Percentiles rank a stretch among this genome's conserved stretches.
Conservation (phyloP, 2,888 invertebrate genomes). For the Eulithis testata region DNA sequence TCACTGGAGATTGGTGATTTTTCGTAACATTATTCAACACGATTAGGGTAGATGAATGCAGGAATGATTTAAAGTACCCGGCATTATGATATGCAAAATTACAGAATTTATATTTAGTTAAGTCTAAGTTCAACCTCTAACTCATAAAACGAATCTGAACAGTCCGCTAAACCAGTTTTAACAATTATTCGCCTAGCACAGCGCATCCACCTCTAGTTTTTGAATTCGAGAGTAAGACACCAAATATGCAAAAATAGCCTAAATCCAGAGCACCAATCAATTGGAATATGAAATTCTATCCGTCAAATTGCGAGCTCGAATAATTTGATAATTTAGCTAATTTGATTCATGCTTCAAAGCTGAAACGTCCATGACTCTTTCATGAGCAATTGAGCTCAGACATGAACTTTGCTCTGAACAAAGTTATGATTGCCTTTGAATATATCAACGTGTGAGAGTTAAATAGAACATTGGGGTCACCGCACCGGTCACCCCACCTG, state of each 20-base stretch:
- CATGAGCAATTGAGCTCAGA: slow-evolving; percentile 15
- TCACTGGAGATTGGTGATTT: slow-evolving; percentile 34
- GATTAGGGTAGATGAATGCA: slow-evolving; percentile 2
- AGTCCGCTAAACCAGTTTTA: no score
- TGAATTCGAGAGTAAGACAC: no score
- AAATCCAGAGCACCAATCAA: no score
- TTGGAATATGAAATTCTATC: neutral
- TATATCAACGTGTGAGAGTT: slow-evolving; percentile 46
- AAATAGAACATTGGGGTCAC: slow-evolving; percentile 49
- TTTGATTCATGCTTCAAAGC: slow-evolving; percentile 12
- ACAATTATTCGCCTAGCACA: no score
- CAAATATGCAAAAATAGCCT: no score
- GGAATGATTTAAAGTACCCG: no score
- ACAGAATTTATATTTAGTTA: no score
- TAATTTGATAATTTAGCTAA: slow-evolving; percentile 2
- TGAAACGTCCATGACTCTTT: slow-evolving; percentile 9
- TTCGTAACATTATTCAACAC: slow-evolving; percentile 21
- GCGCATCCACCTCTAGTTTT: no score
- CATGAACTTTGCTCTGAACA: slow-evolving; percentile 12
- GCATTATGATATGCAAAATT: no score
- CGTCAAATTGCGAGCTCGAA: neutral
- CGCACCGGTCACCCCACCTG: slow-evolving; percentile 59
- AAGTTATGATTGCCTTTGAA: slow-evolving; percentile 42
- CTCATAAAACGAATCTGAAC: no score
- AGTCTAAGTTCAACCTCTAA: no score